Evolutionary conservation across 2,888 invertebrate genomes (phyloP), one percentile per base, ranked within the genome.

Genomic region (Tetrapedia diversipes): DNA sequence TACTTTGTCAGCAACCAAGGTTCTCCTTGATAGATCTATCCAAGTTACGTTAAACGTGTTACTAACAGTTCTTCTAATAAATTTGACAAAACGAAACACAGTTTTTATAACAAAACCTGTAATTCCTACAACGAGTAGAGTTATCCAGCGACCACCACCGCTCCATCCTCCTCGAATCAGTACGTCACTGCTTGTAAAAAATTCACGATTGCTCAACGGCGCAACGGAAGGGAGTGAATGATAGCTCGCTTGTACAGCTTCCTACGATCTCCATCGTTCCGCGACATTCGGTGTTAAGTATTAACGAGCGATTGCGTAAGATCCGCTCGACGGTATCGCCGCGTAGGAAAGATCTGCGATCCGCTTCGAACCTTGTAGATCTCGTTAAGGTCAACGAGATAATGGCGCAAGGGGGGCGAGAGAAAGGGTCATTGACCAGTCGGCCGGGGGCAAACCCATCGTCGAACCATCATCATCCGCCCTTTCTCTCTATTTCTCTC

Each of bases 301-400:
- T 57, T 79, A 79, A 79, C 45, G 63, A 63, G 41, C 53, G 60
- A 79, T 79, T 79, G 61, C 74, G 69, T 54, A 79, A 79, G 79
- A 65, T 69, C 74, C 80, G 68, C 29, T 19, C 59, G 65, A 66
- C 65, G 60, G 22, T n/a, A 39, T 68, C n/a, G n/a, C n/a, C 74
- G 74, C 73, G 68, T 74, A 64, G 65, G 53, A 70, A 67, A 73
- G 73, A 78, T 74, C 69, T 61, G 39, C 70, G 70, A 74, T 74
- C 64, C 64, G 43, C 61, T 53, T 65, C 70, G 74, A 77, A 74
- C 68, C n/a, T 83, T 72, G 70, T 67, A 69, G 67, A 83, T 81
- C 82, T 84, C 64, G 80, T 80, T 81, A 77, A 81, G 81, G 76
- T 81, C 81, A 80, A 77, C 70, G 71, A 84, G 80, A 86, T 85